phyloP scores from a whole-genome alignment of 2,113 vertebrate species.

The Halcyon malimbica region DNA sequence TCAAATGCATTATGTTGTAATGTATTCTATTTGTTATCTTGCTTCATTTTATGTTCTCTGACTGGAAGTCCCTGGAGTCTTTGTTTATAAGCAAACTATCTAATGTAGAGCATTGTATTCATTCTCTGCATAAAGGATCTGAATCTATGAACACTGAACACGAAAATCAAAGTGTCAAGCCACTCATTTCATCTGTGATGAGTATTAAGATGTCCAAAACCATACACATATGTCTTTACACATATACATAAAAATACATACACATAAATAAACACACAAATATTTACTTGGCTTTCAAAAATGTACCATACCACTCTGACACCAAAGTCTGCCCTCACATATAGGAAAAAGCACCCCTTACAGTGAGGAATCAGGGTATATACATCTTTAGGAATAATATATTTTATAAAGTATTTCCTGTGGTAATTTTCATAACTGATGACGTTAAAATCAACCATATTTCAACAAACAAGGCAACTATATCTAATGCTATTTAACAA shows the following conservation, averaged over 20 bases:
- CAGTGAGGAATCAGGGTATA: background rate
- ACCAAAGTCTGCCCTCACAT: background rate
- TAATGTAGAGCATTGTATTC: background rate
- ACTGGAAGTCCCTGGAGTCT: background rate
- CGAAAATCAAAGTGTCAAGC: background rate
- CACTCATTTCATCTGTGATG: background rate
- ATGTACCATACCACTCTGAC: background rate
- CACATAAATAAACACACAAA: background rate
- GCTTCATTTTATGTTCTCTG: background rate
- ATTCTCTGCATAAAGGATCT: background rate
- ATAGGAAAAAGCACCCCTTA: background rate
- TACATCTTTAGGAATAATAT: background rate
- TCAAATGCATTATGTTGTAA: background rate
- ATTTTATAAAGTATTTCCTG: background rate
- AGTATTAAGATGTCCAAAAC: background rate
- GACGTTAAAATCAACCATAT: background rate
- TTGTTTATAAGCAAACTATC: background rate
- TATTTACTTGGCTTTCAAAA: background rate
- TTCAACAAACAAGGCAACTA: background rate
- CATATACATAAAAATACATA: background rate
- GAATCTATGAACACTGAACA: background rate
- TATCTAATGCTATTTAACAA: background rate
- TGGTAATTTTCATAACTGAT: background rate
- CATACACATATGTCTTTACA: background rate
- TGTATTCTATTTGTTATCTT: background rate